A percentile compares a stretch with the other conserved stretches of the same genome.
phyloP scores from a whole-genome alignment of 2,113 vertebrate species.

The Cichladusa arquata region DNA sequence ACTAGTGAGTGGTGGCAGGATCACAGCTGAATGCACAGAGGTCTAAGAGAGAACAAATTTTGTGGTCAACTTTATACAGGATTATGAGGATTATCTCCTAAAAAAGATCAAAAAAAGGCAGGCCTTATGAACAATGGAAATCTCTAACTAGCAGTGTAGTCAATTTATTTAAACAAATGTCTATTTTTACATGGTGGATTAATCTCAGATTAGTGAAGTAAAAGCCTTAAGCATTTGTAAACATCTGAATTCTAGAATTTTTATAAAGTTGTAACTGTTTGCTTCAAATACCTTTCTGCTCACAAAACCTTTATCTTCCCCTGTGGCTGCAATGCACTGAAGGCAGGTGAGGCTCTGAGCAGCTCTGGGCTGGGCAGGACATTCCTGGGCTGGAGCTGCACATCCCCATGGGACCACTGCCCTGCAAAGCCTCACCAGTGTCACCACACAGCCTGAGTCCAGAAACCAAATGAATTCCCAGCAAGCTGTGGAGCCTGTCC shows the following conservation, averaged over 20 bases:
- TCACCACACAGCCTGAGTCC: neutral
- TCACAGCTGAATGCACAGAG: neutral
- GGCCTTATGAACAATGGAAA: neutral
- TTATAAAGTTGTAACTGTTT: neutral
- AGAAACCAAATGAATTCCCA: neutral
- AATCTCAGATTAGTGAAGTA: neutral
- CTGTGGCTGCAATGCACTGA: fast-evolving
- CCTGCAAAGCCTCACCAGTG: neutral
- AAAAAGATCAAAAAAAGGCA: constrained; percentile 36
- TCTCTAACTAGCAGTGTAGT: neutral
- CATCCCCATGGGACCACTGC: neutral
- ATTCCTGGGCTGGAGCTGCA: neutral
- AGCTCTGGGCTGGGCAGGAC: neutral
- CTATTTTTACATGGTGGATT: neutral
- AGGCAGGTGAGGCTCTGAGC: neutral
- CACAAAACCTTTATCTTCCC: neutral
- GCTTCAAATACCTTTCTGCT: neutral
- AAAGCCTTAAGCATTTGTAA: neutral
- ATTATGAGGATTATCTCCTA: constrained; percentile 25
- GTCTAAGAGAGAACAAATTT: neutral
- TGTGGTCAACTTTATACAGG: neutral
- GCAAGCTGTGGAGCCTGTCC: neutral
- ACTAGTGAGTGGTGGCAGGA: neutral
- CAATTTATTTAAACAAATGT: constrained; percentile 5
- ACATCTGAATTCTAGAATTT: neutral